Conservation (phyloP, 2,888 invertebrate species). For the Lithophane socia region DNA sequence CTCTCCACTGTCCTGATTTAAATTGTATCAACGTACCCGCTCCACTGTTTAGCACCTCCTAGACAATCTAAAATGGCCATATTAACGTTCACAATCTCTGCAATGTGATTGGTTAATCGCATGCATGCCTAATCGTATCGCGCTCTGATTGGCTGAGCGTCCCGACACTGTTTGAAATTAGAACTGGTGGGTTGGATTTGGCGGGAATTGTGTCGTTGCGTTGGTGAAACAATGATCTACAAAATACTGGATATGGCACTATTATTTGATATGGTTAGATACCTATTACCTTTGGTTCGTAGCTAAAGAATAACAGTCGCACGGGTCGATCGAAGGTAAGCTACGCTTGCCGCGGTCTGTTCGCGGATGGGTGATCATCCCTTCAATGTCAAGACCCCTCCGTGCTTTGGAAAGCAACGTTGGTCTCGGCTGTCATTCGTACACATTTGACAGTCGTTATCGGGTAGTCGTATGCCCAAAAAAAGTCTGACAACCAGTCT, state of each 20-base stretch:
- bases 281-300: neutral
- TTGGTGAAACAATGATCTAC: conserved; percentile 41
- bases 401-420: neutral
- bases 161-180: conserved; percentile 80
- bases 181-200: conserved; percentile 74
- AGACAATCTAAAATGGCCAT: conserved; percentile 72
- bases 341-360: neutral
- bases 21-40: conserved; percentile 3
- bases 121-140: conserved; percentile 71
- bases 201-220: conserved; percentile 47
- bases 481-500: neutral
- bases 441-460: neutral
- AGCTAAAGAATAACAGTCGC: neutral
- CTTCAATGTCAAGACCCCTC: neutral
- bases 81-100: conserved; percentile 73
- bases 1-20: neutral
- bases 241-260: conserved; percentile 45
- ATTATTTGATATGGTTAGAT: neutral
- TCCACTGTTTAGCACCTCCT: conserved; percentile 42
- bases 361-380: neutral
- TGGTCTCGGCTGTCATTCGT: neutral
- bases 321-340: neutral
- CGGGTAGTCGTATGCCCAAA: neutral
- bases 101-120: conserved; percentile 77
- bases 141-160: conserved; percentile 76